Base-by-base conservation (phyloP, 1,140 invertebrate genomes). In the Neotoxoptera formosana region DNA sequence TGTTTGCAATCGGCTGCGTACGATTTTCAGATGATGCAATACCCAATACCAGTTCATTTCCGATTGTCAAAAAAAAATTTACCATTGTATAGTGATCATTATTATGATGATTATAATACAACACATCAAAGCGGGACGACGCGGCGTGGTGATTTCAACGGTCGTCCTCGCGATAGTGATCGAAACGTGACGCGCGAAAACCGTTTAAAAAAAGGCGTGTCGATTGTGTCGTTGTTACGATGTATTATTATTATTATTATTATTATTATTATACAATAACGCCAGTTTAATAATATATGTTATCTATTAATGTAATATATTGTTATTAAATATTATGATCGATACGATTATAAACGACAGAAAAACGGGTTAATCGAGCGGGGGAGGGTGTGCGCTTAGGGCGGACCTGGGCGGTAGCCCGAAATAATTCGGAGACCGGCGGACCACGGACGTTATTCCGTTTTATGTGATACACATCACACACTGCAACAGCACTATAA, bases 341-440 rank as follows among this genome's bases (percentile, higher is more conserved):
- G 60, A 76, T 76, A 83, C 34, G 81, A 41, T 83, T 34, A 83
- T 41, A 36, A 41, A 21, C 20, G n/a, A 23, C 81, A 41, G 34
- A 23, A 83, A 83, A 83, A 83, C 81, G 81, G 81, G 81, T 83
- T 83, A 41, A 83, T 83, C 81, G 36, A 34, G 81, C 81, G 81
- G n/a, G 81, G 60, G 60, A 76, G 60, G 30, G 60, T 76, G 60
- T 76, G 60, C 60, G 14, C 20, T 53, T 17, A 14, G 14, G 30
- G 60, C 60, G 60, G n/a, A n/a, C n/a, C n/a, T n/a, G n/a, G n/a
- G 4, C 41, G 41, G n/a, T n/a, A n/a, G 30, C 60, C 14, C 30
- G n/a, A 76, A n/a, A 30, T 76, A 76, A 76, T n/a, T 76, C 30
- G 14, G 47, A 48, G 45, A 88, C 25, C 25, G 36, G 36, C 36